phyloP scores from a whole-genome alignment of 2,888 invertebrate species.

The Graphium colonna region DNA sequence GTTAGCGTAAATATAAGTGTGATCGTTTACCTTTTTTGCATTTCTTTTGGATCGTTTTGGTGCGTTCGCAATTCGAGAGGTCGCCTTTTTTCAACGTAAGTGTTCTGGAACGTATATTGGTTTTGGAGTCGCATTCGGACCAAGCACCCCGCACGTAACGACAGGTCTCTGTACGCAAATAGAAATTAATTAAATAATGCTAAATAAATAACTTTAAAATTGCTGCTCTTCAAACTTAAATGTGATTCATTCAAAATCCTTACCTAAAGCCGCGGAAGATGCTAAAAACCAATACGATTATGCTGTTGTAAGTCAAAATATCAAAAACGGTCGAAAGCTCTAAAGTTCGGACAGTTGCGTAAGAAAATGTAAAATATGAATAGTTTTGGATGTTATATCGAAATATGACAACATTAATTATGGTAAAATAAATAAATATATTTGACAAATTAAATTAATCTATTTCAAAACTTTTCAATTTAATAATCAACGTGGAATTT shows the following conservation, averaged over 20 bases:
- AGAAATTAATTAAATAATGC: not conserved
- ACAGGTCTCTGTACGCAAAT: slow-evolving; percentile 81
- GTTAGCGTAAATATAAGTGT: not conserved
- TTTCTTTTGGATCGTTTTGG: slow-evolving; percentile 93
- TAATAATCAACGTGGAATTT: too few relatives aligned
- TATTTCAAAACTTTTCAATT: too few relatives aligned
- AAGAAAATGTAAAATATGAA: too few relatives aligned
- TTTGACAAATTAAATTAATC: too few relatives aligned
- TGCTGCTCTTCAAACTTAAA: not conserved
- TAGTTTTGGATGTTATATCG: too few relatives aligned
- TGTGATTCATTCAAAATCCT: not conserved
- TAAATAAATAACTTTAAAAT: not conserved
- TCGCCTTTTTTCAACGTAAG: slow-evolving; percentile 93
- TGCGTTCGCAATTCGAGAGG: slow-evolving; percentile 87
- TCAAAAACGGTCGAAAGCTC: too few relatives aligned
- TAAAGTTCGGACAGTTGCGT: too few relatives aligned
- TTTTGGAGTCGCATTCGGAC: slow-evolving; percentile 92
- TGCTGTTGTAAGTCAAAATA: slow-evolving; percentile 18
- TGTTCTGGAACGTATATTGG: slow-evolving; percentile 89
- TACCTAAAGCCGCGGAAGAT: not conserved
- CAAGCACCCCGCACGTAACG: slow-evolving; percentile 93
- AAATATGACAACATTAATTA: too few relatives aligned
- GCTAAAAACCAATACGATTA: not conserved
- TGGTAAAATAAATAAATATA: too few relatives aligned
- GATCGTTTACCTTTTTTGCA: slow-evolving; percentile 90